Conservation (phyloP, 2,797 vertebrate species). For the Lophotriccus pileatus region DNA sequence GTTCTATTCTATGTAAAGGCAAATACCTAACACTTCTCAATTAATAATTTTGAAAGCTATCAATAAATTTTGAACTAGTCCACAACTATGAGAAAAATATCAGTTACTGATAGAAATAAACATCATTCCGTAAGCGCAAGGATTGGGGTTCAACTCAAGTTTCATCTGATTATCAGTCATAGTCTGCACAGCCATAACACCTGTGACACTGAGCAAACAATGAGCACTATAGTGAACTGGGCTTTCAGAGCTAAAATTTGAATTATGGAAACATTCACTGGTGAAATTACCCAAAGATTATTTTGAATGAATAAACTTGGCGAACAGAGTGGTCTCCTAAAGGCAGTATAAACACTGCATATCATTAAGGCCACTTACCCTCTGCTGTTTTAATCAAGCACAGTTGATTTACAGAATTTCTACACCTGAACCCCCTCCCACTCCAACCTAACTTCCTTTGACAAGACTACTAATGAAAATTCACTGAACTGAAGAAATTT, state of each 20-base stretch:
- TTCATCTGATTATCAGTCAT: neutral
- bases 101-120: neutral
- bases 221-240: neutral
- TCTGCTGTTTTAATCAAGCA: neutral
- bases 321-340: neutral
- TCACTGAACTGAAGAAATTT: neutral
- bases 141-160: neutral
- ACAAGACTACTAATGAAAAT: neutral
- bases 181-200: neutral
- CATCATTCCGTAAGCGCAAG: neutral
- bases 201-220: fast-evolving
- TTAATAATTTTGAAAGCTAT: neutral
- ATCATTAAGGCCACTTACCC: neutral
- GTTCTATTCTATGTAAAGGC: neutral
- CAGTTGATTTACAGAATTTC: neutral
- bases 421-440: neutral
- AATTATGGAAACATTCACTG: neutral
- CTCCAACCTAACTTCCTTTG: neutral
- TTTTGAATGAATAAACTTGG: neutral
- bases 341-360: neutral
- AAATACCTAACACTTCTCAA: neutral
- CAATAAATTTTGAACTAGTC: neutral
- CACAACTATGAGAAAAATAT: neutral
- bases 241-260: neutral
- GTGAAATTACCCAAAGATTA: neutral